Evolutionary conservation across 2,888 invertebrate species (phyloP).

Genomic region (Diploptera punctata): DNA sequence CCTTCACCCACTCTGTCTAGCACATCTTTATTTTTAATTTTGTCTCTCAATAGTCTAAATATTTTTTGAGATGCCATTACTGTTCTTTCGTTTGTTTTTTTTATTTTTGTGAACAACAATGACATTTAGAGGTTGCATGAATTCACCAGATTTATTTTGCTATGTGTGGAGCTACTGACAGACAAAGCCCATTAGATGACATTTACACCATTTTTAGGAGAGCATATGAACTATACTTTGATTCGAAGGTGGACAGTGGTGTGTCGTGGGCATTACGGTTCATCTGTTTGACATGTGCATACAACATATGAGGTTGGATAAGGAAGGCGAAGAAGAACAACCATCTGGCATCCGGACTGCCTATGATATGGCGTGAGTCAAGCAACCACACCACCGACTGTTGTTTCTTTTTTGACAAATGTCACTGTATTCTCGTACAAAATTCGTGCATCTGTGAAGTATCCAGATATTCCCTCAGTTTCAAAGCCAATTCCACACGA

Average conservation of each 20-base stretch:
- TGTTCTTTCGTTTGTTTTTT: not conserved
- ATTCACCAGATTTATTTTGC: constrained; percentile 7
- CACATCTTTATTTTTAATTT: too few relatives aligned
- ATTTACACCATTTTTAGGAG: not conserved
- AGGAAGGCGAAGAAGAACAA: constrained; percentile 15
- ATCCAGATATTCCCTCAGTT: not conserved
- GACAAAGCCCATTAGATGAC: constrained; percentile 10
- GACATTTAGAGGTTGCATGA: not conserved
- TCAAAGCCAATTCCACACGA: not conserved
- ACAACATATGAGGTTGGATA: constrained; percentile 8
- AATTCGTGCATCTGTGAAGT: not conserved
- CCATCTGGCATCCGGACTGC: constrained; percentile 16
- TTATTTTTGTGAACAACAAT: not conserved
- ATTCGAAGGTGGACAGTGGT: constrained; percentile 1
- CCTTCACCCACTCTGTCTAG: too few relatives aligned
- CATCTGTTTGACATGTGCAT: not conserved
- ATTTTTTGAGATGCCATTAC: not conserved
- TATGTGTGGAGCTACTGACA: not conserved
- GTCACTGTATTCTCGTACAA: not conserved
- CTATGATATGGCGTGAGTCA: constrained; percentile 15
- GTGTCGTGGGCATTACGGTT: not conserved
- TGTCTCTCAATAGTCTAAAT: not conserved
- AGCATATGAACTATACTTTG: constrained; percentile 20
- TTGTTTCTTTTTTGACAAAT: not conserved
- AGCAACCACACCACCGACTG: constrained; percentile 5